Evolutionary conservation across 2,113 vertebrate species (phyloP), one percentile per base, ranked within the genome.

Genomic region (Progne subis): DNA sequence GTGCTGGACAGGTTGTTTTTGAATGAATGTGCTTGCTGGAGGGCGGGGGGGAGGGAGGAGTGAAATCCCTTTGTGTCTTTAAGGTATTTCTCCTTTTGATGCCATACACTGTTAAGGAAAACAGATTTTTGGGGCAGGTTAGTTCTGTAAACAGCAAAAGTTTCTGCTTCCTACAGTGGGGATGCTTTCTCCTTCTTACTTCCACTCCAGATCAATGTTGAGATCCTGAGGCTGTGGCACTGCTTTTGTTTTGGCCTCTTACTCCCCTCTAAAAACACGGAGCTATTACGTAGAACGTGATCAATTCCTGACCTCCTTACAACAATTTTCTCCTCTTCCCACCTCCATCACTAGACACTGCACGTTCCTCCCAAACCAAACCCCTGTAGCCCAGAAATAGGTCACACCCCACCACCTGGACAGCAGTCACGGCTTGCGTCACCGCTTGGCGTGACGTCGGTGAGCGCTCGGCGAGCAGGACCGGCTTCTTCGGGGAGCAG

Each of bases 351-450:
- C 41, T 34, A 52, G 65, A 39, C 25, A 6, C 19, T 11, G 34
- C 53, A 44, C 11, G 2, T 89, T 72, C 53, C 46, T 76, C 37
- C 43, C 61, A 57, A 72, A 34, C 10, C 25, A 60, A 92, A 65
- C n/a, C 47, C 55, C 31, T 81, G 44, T 25, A 75, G 53, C 41
- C 29, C 47, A 91, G 70, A 92, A 96, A 14, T 32, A 87, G 83
- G 91, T 95, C 89, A 64, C 37, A 29, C 31, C 14, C 28, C 18
- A 37, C 53, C 84, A 76, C 77, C 84, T 84, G 86, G 88, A 44
- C 83, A 55, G 0, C 5, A 32, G 61, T 72, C 76, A 14, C 2
- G 0, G 44, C 92, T 82, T 63, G 89, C 12, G 3, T 95, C 96
- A 93, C 37, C 15, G 7, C 41, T 37, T 13, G 52, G 55, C 13